Evolutionary conservation across 2,797 vertebrate species (phyloP).

Genomic region (Sebastiscus albofasciatus): DNA sequence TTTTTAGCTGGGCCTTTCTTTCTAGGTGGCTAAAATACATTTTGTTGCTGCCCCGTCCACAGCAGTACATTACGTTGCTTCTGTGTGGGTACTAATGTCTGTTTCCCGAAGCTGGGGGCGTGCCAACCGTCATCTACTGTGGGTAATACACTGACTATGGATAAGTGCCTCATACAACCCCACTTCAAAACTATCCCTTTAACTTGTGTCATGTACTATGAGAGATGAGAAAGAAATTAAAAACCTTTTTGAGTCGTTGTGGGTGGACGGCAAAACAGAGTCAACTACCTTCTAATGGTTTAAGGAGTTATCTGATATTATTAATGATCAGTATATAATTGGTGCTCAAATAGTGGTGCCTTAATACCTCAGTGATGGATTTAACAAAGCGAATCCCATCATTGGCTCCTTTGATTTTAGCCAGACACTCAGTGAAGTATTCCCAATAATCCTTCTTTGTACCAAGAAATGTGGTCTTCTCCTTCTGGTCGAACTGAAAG

Average conservation of each 20-base stretch:
- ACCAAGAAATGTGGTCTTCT: slow-evolving; percentile 91
- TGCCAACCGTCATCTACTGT: too few relatives aligned
- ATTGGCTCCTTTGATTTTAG: slow-evolving; percentile 92
- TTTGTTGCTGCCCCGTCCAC: too few relatives aligned
- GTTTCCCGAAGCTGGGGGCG: too few relatives aligned
- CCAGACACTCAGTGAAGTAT: slow-evolving; percentile 91
- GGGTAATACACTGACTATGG: too few relatives aligned
- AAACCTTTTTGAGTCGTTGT: not conserved
- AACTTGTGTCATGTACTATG: not conserved
- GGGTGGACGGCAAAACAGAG: not conserved
- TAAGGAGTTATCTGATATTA: not conserved
- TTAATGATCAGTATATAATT: not conserved
- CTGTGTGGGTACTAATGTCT: too few relatives aligned
- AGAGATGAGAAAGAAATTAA: not conserved
- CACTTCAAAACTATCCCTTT: not conserved
- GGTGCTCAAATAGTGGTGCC: not conserved
- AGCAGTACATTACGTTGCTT: too few relatives aligned
- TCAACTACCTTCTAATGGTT: too few relatives aligned
- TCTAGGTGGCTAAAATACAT: not conserved
- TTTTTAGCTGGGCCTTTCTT: not conserved
- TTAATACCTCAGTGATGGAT: slow-evolving; percentile 90
- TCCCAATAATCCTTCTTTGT: slow-evolving; percentile 95
- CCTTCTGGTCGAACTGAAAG: slow-evolving; percentile 93
- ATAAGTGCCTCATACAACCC: too few relatives aligned
- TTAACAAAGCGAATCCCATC: slow-evolving; percentile 96